Evolutionary conservation across 2,113 vertebrate species (phyloP), one percentile per base, ranked within the genome.

Genomic region (Ceyx margarethae): DNA sequence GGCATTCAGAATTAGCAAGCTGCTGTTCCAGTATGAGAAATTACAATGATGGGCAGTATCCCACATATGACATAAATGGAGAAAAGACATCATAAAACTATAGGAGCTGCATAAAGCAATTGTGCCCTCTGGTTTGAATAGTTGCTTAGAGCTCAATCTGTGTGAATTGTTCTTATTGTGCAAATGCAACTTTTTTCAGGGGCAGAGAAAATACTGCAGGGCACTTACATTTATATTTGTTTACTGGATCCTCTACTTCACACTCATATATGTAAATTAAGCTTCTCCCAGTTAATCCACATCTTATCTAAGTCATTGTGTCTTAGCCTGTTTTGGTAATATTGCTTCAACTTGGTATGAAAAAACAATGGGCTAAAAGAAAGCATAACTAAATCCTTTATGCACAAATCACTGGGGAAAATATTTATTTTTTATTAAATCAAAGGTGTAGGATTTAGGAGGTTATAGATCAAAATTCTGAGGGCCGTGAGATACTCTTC

Each of bases 11-110:
- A 79, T 80, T 66, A 94, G 62, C 81, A 89, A 56, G 43, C 71
- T 93, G 68, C 54, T 82, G 78, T 56, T 92, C 42, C 54, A 85
- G 50, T 40, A 33, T 31, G 66, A 80, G 25, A 77, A 20, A 80
- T 58, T 37, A 95, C 91, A 95, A 91, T 79, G 85, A 92, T 58
- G 28, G 84, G 37, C 81, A 85, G 91, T 96, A 87, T 95, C 64
- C 94, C 64, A 74, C 22, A 74, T 53, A 53, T 51, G 57, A 56
- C 73, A 61, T 78, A 78, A 89, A 85, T 84, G 72, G 60, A 89
- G 48, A 68, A 89, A 91, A 82, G 31, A 57, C 71, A 87, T 82
- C 89, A 76, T 83, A 91, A 87, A 87, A 60, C 40, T 69, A 76
- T 19, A 92, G 81, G 71, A 80, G 56, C 61, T 89, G 35, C 58